Evolutionary conservation across 2,888 invertebrate genomes (phyloP), one percentile per base, ranked within the genome.

Genomic region (Morpho achilles): DNA sequence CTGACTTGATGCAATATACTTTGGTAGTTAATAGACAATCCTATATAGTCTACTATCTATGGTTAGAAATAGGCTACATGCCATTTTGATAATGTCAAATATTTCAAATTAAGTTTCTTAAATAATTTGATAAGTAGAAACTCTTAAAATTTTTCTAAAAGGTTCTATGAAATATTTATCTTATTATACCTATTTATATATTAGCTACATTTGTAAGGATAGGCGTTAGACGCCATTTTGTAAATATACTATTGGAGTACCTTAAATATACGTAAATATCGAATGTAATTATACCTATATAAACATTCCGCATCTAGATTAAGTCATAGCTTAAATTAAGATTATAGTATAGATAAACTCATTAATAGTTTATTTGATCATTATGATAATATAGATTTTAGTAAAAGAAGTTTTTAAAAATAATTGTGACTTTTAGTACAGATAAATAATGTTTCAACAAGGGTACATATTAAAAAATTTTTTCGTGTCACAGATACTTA

Each of bases 181-280:
- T 51, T 7, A 32, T 23, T 51, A 9, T 51, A 41, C 8, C 2
- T 49, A 22, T 51, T 10, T 44, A 10, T 45, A 45, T 7, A 44
- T 32, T 32, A 32, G 32, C 32, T 32, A 32, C 32, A 52, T 32
- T 52, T 32, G n/a, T 32, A 32, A 52, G 43, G 9, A 16, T 22
- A 43, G 44, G 53, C 62, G 62, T 62, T 59, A 56, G 62, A 62
- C 62, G 62, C 53, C 43, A 50, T 50, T 22, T 10, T 59, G 64
- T 61, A 61, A 51, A 59, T 60, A 66, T 56, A 56, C 9, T 22
- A 53, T n/a, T 44, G 41, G 46, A 56, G 47, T 61, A 61, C 61
- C 60, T 59, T 57, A 45, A 46, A 47, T 32, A 65, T 48, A 48
- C 54, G 54, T 54, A 54, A 54, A 32, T 32, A 32, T 32, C 3